phyloP scores from a whole-genome alignment of 1,140 invertebrate genomes.

The Drosophila lini region DNA sequence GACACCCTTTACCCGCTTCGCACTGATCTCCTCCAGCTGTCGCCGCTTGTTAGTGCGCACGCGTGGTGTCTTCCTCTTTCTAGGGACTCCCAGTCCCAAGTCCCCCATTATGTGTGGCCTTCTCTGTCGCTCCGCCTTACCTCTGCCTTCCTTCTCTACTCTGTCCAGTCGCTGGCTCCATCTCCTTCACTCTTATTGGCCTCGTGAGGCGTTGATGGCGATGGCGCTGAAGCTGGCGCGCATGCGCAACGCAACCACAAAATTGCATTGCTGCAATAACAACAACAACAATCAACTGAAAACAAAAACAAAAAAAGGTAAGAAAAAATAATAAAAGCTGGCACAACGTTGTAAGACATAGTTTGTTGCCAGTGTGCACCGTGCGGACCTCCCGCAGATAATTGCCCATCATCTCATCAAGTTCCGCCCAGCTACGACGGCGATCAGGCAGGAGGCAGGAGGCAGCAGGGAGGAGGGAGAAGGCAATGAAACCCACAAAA shows the following conservation, averaged over 20 bases:
- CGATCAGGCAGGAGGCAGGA: background rate
- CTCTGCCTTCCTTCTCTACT: background rate
- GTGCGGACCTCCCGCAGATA: conserved; percentile 81
- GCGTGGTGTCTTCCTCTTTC: conserved; percentile 52
- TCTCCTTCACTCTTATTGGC: conserved; percentile 3
- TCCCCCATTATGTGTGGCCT: conserved; percentile 2
- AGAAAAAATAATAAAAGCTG: conserved; percentile 18
- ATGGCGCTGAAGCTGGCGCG: conserved; percentile 84
- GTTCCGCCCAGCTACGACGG: conserved; percentile 77
- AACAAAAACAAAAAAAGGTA: background rate
- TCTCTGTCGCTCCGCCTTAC: background rate
- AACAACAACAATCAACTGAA: background rate
- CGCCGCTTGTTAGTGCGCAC: conserved; percentile 55
- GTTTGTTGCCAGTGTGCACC: conserved; percentile 58
- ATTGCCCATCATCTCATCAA: conserved; percentile 84
- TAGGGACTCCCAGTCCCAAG: background rate
- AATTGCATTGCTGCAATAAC: conserved; percentile 53
- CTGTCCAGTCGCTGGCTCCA: background rate
- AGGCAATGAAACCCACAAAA: conserved; percentile 79
- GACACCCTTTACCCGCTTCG: conserved; percentile 10
- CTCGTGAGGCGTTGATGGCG: conserved; percentile 85
- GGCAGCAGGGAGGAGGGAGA: conserved; percentile 4
- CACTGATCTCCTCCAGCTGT: conserved; percentile 45
- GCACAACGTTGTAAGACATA: conserved; percentile 75
- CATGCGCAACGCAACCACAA: conserved; percentile 75